These are phyloP conservation scores for Varecia variegata DNA, from an alignment of 2,797 vertebrate genomes.

Conservation along the genomic window DNA sequence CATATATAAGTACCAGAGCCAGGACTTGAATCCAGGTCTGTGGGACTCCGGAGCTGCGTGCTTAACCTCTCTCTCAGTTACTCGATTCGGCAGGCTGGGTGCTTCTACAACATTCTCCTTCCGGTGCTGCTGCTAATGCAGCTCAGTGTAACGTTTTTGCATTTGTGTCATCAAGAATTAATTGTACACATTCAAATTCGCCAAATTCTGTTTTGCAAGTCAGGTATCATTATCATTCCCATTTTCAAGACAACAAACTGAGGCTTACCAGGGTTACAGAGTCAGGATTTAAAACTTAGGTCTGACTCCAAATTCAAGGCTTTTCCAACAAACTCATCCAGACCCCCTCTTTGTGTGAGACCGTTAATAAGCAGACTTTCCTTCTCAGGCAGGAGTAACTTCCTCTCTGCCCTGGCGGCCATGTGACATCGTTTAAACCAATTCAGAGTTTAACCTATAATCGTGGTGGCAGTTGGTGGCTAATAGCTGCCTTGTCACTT, in stretches of 20 bases:
- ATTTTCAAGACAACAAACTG: constrained; percentile 11
- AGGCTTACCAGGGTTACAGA: not conserved
- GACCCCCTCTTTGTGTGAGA: not conserved
- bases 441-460: constrained; percentile 58
- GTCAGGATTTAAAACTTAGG: not conserved
- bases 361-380: not conserved
- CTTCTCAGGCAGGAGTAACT: not conserved
- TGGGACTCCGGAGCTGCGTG: not conserved
- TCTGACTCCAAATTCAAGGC: not conserved
- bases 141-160: not conserved
- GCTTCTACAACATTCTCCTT: not conserved
- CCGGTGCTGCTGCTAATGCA: not conserved
- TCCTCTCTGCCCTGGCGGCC: constrained; percentile 32
- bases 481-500: constrained; percentile 49
- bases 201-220: not conserved
- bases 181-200: not conserved
- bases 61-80: not conserved
- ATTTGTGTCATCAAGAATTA: not conserved
- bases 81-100: not conserved
- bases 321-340: not conserved
- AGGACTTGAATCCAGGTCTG: not conserved
- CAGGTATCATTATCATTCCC: not conserved
- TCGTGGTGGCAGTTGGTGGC: constrained; percentile 51
- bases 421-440: constrained; percentile 61
- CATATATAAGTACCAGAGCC: not conserved